These are phyloP conservation scores for Ginglymostoma cirratum DNA, from an alignment of 2,113 vertebrate species.

Conservation along the genomic window DNA sequence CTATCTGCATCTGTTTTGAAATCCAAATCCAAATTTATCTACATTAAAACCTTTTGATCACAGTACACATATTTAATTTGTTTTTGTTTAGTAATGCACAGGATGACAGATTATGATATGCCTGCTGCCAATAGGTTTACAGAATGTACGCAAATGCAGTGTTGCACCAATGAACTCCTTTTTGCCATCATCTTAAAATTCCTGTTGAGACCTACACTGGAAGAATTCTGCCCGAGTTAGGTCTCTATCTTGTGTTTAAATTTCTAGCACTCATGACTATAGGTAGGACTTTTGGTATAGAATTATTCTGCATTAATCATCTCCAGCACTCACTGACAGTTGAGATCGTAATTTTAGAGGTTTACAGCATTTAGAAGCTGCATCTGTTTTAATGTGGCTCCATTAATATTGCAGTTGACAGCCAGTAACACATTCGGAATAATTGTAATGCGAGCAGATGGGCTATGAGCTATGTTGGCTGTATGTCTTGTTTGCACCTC, in stretches of 20 bases:
- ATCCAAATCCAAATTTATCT: too few species aligned
- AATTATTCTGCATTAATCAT: background rate
- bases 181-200: background rate
- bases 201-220: background rate
- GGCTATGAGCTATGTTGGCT: background rate
- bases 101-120: background rate
- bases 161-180: background rate
- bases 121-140: background rate
- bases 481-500: background rate
- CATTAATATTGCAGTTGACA: conserved; percentile 12
- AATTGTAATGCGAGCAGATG: background rate
- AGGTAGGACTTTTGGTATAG: background rate
- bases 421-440: background rate
- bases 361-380: background rate
- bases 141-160: background rate
- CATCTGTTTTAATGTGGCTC: background rate
- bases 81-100: background rate
- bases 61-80: background rate
- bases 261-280: background rate
- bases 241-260: background rate
- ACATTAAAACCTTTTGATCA: too few species aligned
- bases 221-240: background rate
- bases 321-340: background rate
- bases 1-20: too few species aligned
- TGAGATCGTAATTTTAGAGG: background rate